These are phyloP conservation scores for Pseudomugil gertrudae DNA, from an alignment of 2,797 vertebrate genomes.

Conservation along the genomic window DNA sequence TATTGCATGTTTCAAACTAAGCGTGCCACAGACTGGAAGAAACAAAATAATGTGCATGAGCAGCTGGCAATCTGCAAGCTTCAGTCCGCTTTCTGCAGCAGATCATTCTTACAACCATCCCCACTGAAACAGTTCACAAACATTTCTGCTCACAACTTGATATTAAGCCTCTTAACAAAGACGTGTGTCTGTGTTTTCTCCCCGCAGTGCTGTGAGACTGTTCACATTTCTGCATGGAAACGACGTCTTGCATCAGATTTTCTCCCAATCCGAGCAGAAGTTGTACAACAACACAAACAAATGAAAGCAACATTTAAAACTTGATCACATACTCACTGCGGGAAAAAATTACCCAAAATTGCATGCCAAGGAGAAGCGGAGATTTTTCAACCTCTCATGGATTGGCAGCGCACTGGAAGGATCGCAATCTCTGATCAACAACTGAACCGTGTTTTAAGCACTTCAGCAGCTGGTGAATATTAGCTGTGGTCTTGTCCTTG, in stretches of 20 bases:
- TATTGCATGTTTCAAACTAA: background rate
- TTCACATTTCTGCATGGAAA: conserved; percentile 6
- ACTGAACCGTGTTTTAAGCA: background rate
- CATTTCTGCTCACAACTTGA: conserved; percentile 12
- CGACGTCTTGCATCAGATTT: conserved; percentile 5
- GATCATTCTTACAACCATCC: background rate
- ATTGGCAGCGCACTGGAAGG: background rate
- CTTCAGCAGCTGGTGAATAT: background rate
- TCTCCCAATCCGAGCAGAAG: background rate
- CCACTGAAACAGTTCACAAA: background rate
- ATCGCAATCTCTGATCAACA: background rate
- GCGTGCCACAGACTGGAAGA: background rate
- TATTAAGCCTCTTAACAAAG: conserved; percentile 1
- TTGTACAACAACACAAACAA: background rate
- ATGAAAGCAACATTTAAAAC: background rate
- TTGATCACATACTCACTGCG: no score
- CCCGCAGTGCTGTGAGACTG: background rate
- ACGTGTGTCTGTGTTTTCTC: background rate
- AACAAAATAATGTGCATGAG: background rate
- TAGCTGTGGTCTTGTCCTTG: background rate
- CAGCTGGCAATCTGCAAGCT: background rate
- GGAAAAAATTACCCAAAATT: background rate
- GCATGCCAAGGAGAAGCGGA: background rate
- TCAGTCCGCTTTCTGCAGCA: background rate
- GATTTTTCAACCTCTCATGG: background rate